Evolutionary conservation across 2,888 invertebrate genomes (phyloP), one percentile per base, ranked within the genome.

Genomic region (Gasteruption jaculator): DNA sequence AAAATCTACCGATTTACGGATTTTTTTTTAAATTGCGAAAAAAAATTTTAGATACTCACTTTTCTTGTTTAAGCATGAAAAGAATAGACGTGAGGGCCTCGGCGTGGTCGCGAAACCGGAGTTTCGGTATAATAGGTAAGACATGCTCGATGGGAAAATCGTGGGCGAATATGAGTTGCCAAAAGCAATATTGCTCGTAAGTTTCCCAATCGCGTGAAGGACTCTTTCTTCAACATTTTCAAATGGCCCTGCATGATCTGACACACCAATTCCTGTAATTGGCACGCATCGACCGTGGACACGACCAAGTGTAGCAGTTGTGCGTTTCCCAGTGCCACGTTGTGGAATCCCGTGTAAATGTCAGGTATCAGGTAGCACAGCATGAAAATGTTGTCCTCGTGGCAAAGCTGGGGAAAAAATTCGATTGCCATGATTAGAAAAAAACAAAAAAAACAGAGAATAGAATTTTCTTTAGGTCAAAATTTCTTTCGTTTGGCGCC

Each of bases 181-280:
- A 99, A 31, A 97, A 79, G 70, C 93, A 95, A 68, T 91, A 86
- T 72, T 99, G 97, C 71, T 97, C 96, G 58, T 94, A 91, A 2
- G 95, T 94, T 73, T 97, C 96, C 92, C 96, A 99, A 42, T 82
- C 81, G 76, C 43, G 82, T 80, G 30, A 90, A 77, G 41, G 84
- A 85, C 55, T 90, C 89, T 26, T 79, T 79, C 65, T 86, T 87
- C 55, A 90, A 83, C 81, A 90, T 87, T 62, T 83, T 82, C 46
- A 90, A 71, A 60, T 86, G 89, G 38, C 91, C 92, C 73, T 93
- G 91, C 58, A 94, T 77, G 50, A 95, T 88, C 63, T 88, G 83
- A 71, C 92, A 93, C 48, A 95, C 84, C 40, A 97, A 76, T 57
- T 90, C 88, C 66, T 94, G 91, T 47, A 97, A 75, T 74, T 96